phyloP scores from a whole-genome alignment of 2,113 vertebrate genomes.

The Oryzias celebensis region DNA sequence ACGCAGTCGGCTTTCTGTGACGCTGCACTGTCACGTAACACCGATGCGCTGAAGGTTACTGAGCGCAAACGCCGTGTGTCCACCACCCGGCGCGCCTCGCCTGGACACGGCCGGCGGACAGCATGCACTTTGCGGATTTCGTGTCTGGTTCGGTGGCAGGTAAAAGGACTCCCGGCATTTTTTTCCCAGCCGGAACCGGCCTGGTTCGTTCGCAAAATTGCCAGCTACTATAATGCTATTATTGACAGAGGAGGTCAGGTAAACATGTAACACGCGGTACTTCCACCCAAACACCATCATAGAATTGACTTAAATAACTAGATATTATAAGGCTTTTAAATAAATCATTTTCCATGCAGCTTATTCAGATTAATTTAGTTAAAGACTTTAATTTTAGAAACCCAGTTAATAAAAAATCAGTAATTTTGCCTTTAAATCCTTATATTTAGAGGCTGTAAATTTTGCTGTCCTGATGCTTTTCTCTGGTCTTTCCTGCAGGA shows the following conservation, averaged over 20 bases:
- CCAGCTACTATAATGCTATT: conserved; percentile 4
- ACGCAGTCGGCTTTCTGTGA: not conserved
- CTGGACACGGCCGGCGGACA: conserved; percentile 2
- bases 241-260: too few relatives aligned
- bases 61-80: conserved; percentile 7
- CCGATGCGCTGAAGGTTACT: conserved; percentile 44
- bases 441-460: too few relatives aligned
- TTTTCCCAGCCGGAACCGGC: not conserved
- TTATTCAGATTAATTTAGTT: too few relatives aligned
- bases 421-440: too few relatives aligned
- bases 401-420: too few relatives aligned
- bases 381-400: too few relatives aligned
- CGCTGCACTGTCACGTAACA: conserved; percentile 23
- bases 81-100: not conserved
- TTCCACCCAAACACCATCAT: too few relatives aligned
- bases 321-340: too few relatives aligned
- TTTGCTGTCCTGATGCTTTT: conserved; percentile 7
- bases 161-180: conserved; percentile 49
- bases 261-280: too few relatives aligned
- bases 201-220: not conserved
- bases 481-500: conserved; percentile 48
- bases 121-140: conserved; percentile 87
- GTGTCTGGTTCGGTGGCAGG: conserved; percentile 93
- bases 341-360: too few relatives aligned
- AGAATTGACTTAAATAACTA: too few relatives aligned